phyloP scores from a whole-genome alignment of 2,888 invertebrate species.

The Phalera bucephala region DNA sequence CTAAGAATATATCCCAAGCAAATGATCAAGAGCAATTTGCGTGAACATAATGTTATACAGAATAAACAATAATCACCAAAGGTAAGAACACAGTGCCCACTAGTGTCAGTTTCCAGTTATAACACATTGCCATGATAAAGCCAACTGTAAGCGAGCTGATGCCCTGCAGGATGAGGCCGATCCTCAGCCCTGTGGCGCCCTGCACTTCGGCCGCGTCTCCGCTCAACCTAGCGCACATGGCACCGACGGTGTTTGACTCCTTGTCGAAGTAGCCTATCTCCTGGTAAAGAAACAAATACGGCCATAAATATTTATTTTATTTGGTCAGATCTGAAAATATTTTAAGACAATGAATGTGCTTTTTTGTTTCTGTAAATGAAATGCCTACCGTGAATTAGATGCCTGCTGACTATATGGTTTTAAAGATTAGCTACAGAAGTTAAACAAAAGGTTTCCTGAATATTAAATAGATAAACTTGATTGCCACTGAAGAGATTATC shows the following conservation, averaged over 20 bases:
- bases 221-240: constrained; percentile 84
- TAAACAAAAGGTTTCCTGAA: too few relatives aligned
- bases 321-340: too few relatives aligned
- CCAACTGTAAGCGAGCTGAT: constrained; percentile 84
- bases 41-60: too few relatives aligned
- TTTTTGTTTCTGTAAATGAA: too few relatives aligned
- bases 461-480: too few relatives aligned
- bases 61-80: constrained; percentile 80
- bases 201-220: constrained; percentile 86
- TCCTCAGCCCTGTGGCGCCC: constrained; percentile 84
- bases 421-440: too few relatives aligned
- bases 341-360: too few relatives aligned
- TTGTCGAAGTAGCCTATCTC: constrained; percentile 86
- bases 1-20: too few relatives aligned
- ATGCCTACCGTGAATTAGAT: too few relatives aligned
- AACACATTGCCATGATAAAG: constrained; percentile 80
- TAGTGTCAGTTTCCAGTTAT: constrained; percentile 84
- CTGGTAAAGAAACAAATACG: constrained; percentile 31
- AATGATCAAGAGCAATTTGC: too few relatives aligned
- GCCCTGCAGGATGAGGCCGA: constrained; percentile 84
- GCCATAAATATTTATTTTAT: background rate
- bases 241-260: constrained; percentile 84
- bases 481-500: too few relatives aligned
- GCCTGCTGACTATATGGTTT: too few relatives aligned
- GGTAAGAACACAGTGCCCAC: constrained; percentile 84